These are phyloP conservation scores for Origma solitaria DNA, from an alignment of 2,113 vertebrate species.

Conservation along the genomic window DNA sequence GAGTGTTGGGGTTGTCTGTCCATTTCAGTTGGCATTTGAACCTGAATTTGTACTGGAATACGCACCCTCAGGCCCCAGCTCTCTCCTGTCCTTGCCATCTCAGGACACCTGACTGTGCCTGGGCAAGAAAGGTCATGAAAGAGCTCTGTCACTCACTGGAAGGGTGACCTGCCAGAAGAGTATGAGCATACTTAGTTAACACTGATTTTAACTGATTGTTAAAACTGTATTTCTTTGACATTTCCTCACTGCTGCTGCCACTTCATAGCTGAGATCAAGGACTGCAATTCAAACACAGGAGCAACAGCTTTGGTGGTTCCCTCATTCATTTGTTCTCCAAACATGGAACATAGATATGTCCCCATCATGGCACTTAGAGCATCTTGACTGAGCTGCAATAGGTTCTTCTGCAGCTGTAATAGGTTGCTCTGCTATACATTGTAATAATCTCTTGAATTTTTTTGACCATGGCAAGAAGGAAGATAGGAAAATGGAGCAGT, in stretches of 20 bases:
- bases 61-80: neutral
- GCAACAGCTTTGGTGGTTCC: neutral
- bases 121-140: neutral
- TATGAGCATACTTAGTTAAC: neutral
- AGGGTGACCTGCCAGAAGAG: neutral
- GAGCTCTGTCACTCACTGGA: neutral
- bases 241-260: neutral
- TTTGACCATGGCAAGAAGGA: neutral
- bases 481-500: neutral
- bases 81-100: neutral
- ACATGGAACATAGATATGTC: neutral
- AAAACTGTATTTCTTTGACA: neutral
- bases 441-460: neutral
- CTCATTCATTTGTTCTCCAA: neutral
- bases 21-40: neutral
- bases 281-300: neutral
- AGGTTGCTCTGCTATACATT: neutral
- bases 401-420: neutral
- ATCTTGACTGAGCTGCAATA: neutral
- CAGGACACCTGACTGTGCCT: neutral
- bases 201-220: neutral
- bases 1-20: neutral
- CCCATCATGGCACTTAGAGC: neutral
- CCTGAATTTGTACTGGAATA: neutral
- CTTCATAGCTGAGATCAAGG: neutral